A percentile compares a stretch with the other conserved stretches of the same genome.
Evolutionary conservation across 2,797 vertebrate species (phyloP).

Genomic region (Danionella dracula): DNA sequence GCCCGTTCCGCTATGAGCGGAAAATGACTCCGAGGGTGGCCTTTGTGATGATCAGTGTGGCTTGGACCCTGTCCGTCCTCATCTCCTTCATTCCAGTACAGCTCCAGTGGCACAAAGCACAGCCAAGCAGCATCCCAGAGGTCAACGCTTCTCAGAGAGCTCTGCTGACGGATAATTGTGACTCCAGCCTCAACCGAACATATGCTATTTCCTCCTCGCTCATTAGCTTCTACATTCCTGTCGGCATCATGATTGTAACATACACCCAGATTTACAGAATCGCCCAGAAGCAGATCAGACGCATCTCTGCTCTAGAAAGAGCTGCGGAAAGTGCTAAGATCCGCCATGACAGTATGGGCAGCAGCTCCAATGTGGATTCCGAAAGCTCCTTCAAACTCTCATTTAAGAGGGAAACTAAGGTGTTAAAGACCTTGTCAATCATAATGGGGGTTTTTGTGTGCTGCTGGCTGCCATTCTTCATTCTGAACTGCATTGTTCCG

Average conservation of each 20-base stretch:
- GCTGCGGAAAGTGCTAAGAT: slow-evolving; percentile 94
- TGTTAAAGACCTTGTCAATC: slow-evolving; percentile 93
- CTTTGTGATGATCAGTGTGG: slow-evolving; percentile 88
- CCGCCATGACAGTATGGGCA: slow-evolving; percentile 81
- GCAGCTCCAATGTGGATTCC: slow-evolving; percentile 77
- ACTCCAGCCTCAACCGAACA: slow-evolving; percentile 92
- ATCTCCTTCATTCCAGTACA: slow-evolving; percentile 98
- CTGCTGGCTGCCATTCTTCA: slow-evolving; percentile 96
- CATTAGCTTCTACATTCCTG: slow-evolving; percentile 97
- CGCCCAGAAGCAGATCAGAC: slow-evolving; percentile 91
- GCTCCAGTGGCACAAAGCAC: slow-evolving; percentile 95
- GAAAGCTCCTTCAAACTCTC: slow-evolving; percentile 96
- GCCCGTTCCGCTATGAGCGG: slow-evolving; percentile 93
- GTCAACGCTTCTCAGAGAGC: slow-evolving; percentile 69
- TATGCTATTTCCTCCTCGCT: slow-evolving; percentile 98
- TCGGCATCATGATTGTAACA: slow-evolving; percentile 96
- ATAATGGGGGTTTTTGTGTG: slow-evolving; percentile 99
- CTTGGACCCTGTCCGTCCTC: slow-evolving; percentile 92
- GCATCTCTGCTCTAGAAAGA: slow-evolving; percentile 91
- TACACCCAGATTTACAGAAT: slow-evolving; percentile 98
- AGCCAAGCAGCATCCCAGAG: slow-evolving; percentile 58
- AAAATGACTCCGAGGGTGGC: slow-evolving; percentile 98
- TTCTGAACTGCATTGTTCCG: slow-evolving; percentile 97
- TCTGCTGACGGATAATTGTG: slow-evolving; percentile 77
- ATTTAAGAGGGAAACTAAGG: slow-evolving; percentile 96